A percentile compares a stretch with the other conserved stretches of the same genome.
Evolutionary conservation across 2,797 vertebrate species (phyloP).

Genomic region (Lycodopsis pacificus): DNA sequence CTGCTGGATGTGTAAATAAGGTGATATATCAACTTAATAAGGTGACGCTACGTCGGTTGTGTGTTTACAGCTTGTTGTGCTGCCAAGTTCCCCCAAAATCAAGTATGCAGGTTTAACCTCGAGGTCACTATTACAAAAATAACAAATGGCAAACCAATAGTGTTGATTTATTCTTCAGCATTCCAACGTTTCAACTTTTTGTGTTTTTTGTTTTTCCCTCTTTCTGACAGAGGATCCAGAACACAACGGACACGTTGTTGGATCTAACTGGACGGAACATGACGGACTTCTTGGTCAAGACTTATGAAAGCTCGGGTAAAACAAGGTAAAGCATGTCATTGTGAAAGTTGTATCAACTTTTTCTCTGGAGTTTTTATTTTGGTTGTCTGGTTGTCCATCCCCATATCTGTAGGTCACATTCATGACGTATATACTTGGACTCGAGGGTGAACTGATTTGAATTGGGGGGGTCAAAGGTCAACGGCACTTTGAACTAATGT

Average conservation of each 20-base stretch:
- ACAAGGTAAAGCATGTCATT: constrained; percentile 70
- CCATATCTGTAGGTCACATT: not conserved
- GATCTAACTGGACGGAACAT: constrained; percentile 91
- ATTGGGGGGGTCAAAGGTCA: not conserved
- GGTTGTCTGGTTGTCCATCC: not conserved
- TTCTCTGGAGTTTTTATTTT: not conserved
- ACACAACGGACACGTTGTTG: constrained; percentile 92
- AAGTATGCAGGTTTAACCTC: not conserved
- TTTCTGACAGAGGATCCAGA: constrained; percentile 88
- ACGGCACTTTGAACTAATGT: not conserved
- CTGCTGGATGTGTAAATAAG: not conserved
- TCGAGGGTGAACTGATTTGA: not conserved
- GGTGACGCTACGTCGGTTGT: not conserved
- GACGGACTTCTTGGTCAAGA: constrained; percentile 96
- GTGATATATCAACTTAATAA: not conserved
- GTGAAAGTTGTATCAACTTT: not conserved
- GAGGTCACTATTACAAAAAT: not conserved
- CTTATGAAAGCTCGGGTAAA: constrained; percentile 82
- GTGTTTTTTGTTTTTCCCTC: not conserved
- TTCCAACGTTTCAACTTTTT: not conserved
- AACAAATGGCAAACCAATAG: not conserved
- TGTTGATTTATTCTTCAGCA: not conserved
- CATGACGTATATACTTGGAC: not conserved
- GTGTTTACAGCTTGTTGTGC: not conserved
- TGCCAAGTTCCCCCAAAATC: not conserved